A percentile compares a stretch with the other conserved stretches of the same genome.
Evolutionary conservation across 2,113 vertebrate genomes (phyloP).

Genomic region (Chaetodon trifascialis): DNA sequence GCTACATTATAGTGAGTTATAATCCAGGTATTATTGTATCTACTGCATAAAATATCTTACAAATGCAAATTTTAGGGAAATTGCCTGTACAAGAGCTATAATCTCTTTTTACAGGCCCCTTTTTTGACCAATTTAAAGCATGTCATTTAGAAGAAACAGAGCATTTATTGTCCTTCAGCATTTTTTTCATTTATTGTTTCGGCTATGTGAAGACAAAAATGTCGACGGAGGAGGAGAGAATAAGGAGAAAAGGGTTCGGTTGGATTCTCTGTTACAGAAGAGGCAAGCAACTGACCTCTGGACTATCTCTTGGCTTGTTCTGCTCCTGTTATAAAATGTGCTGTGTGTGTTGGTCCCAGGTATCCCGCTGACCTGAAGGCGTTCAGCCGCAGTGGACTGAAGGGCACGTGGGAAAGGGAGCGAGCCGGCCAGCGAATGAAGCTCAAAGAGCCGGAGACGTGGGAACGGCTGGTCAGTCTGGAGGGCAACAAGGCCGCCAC

Average conservation of each 20-base stretch:
- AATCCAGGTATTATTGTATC: not conserved
- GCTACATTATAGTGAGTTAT: not conserved
- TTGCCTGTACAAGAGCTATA: not conserved
- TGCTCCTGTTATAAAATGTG: not conserved
- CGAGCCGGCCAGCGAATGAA: conserved; percentile 88
- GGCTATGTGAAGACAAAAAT: not conserved
- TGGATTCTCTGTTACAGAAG: not conserved
- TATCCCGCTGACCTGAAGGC: conserved; percentile 84
- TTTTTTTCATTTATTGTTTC: not conserved
- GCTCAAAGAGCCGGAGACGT: conserved; percentile 86
- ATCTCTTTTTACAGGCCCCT: not conserved
- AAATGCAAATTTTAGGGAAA: not conserved
- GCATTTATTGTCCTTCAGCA: not conserved
- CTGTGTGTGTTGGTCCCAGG: conserved; percentile 76
- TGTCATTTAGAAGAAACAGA: not conserved
- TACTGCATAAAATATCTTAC: not conserved
- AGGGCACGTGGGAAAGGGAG: conserved; percentile 87
- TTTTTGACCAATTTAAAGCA: not conserved
- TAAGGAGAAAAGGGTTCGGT: not conserved
- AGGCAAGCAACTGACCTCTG: no score
- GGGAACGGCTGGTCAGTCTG: conserved; percentile 88
- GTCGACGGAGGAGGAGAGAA: not conserved
- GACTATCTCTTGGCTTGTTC: not conserved
- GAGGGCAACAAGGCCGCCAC: conserved; percentile 86
- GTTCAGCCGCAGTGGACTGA: conserved; percentile 87